Evolutionary conservation across 2,113 vertebrate genomes (phyloP).

Genomic region (Lepus europaeus): DNA sequence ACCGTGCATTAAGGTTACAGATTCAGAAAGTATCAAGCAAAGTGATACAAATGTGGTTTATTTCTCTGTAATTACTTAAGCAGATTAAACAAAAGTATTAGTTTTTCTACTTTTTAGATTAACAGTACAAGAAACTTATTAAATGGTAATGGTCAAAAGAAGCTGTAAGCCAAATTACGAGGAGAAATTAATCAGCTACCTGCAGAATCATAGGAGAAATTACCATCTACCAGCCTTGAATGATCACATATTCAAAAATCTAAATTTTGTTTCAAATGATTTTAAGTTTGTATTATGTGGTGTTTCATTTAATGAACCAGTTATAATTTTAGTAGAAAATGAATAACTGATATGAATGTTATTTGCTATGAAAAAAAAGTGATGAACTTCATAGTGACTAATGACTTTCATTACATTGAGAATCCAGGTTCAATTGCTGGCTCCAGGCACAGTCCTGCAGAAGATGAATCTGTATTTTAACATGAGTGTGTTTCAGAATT

Average conservation of each 20-base stretch:
- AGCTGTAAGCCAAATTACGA: background rate
- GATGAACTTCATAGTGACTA: conserved; percentile 46
- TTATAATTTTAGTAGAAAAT: conserved; percentile 1
- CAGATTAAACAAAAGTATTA: background rate
- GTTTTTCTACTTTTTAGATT: conserved; percentile 37
- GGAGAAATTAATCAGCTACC: conserved; percentile 18
- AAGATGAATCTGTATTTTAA: background rate
- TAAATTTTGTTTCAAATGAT: conserved; percentile 48
- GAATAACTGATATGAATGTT: conserved; percentile 3
- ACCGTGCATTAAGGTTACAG: background rate
- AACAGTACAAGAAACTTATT: conserved; percentile 16
- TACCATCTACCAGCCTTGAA: background rate
- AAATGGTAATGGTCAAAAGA: background rate
- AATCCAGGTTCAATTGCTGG: background rate
- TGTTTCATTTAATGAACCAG: conserved; percentile 1
- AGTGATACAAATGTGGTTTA: background rate
- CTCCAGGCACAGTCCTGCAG: background rate
- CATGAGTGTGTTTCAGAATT: background rate
- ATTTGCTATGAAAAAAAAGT: conserved; percentile 55
- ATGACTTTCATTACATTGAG: conserved; percentile 47
- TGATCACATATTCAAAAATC: background rate
- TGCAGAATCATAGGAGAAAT: background rate
- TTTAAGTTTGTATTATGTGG: conserved; percentile 27
- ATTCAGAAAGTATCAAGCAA: background rate
- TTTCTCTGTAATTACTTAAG: background rate